Evolutionary conservation across 2,888 invertebrate genomes (phyloP), one percentile per base, ranked within the genome.

Genomic region (Pilophorus perplexus): DNA sequence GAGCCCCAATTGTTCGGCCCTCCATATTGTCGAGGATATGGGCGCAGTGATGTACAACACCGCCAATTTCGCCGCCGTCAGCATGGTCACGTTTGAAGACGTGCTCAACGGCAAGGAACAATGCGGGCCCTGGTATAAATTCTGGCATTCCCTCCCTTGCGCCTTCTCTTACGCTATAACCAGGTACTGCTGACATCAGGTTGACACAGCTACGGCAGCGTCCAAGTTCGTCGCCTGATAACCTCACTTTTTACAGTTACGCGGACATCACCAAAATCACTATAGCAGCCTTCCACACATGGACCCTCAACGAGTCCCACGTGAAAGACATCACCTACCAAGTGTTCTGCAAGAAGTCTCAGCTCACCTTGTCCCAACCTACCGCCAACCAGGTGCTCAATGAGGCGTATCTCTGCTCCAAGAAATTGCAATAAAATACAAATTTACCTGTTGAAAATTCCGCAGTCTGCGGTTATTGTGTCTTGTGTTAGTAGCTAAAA

Each of bases 121-220:
- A 14, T 59, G 59, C 25, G 12, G 16, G 14, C 42, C 40, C 1
- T 59, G 59, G 59, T 59, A 59, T 14, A 14, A 42, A 10, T 40
- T 59, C 42, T 59, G 38, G 25, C 40, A 59, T 23, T 59, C 22
- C 40, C 23, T 59, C 27, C 59, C 59, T 14, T 59, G 59, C 42
- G 20, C 18, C 12, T 1, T 59, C 42, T 16, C n/a, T 1, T 59
- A 59, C 42, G 42, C 25, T 8, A 42, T 23, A 20, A 59, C 40
- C 14, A 59, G 59, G 27, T 59, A 40, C 27, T n/a, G n/a, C n/a
- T n/a, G n/a, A n/a, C n/a, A n/a, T n/a, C n/a, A n/a, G n/a, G n/a
- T n/a, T n/a, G n/a, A n/a, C n/a, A n/a, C n/a, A n/a, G n/a, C n/a
- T n/a, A n/a, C n/a, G n/a, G n/a, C n/a, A n/a, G n/a, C n/a, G n/a